Evolutionary conservation across 2,888 invertebrate genomes (phyloP), one percentile per base, ranked within the genome.

Genomic region (Ethmia dodecea): DNA sequence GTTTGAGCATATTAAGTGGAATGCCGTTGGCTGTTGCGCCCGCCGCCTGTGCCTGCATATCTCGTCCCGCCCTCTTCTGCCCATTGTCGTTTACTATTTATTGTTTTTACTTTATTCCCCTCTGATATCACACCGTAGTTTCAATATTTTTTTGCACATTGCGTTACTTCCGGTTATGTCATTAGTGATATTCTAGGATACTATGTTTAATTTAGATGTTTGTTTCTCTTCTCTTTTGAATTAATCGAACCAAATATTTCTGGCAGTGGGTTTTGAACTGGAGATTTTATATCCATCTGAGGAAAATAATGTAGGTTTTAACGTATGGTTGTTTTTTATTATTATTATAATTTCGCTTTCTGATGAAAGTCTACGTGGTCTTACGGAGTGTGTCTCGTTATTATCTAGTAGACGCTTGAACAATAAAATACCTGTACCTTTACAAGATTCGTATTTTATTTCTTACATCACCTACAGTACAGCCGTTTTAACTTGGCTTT

Each of bases 391-490:
- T 77, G 76, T 80, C 80, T 74, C 68, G 60, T 71, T 65, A 67
- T 74, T 64, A 72, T 65, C 70, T 74, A 70, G 80, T 80, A 78
- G 81, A 76, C 78, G 81, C 79, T 79, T 83, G 77, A 81, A 81
- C 80, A 83, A 81, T 78, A 83, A 65, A 81, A 81, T 80, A 79
- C 71, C 71, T 80, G 76, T 80, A 80, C 77, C 72, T 78, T 76
- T 64, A 70, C 53, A 59, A 56, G n/a, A n/a, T n/a, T n/a, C n/a
- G n/a, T n/a, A n/a, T n/a, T n/a, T n/a, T n/a, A n/a, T n/a, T n/a
- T n/a, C n/a, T n/a, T n/a, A n/a, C n/a, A n/a, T n/a, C n/a, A n/a
- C n/a, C n/a, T n/a, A n/a, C n/a, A n/a, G n/a, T n/a, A n/a, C n/a
- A n/a, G n/a, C n/a, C n/a, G n/a, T n/a, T n/a, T n/a, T n/a, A n/a